These are phyloP conservation scores for Dolichotis patagonum DNA, from an alignment of 2,113 vertebrate genomes.

Conservation along the genomic window DNA sequence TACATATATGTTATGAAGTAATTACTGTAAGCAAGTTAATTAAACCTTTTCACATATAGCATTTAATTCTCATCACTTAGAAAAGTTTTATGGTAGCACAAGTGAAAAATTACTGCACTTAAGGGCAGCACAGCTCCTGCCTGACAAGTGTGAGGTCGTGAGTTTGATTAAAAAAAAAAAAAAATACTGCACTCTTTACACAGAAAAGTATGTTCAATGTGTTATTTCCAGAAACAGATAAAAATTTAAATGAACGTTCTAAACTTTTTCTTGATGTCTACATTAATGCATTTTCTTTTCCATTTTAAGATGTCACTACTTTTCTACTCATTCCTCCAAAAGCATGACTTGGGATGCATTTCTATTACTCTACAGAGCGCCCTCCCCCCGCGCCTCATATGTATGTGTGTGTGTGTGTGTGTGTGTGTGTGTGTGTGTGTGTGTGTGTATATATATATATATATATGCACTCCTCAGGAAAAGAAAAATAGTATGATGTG, in stretches of 20 bases:
- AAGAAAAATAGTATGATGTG: neutral
- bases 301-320: neutral
- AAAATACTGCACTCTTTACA: neutral
- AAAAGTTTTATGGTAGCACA: neutral
- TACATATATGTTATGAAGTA: neutral
- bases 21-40: neutral
- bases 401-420: too few relatives aligned
- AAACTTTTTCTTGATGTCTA: neutral
- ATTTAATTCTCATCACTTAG: neutral
- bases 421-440: too few relatives aligned
- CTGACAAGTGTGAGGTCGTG: too few relatives aligned
- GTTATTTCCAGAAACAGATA: neutral
- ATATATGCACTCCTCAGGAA: neutral
- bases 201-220: neutral
- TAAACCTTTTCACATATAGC: neutral
- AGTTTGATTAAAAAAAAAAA: too few relatives aligned
- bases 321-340: conserved; percentile 8
- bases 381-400: too few relatives aligned
- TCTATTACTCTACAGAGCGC: neutral
- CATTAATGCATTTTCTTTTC: neutral
- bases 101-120: neutral
- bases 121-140: too few relatives aligned
- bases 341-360: neutral
- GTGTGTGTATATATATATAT: too few relatives aligned
- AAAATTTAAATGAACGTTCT: neutral